A percentile compares a stretch with the other conserved stretches of the same genome.
These are phyloP conservation scores for Ptychochromis oligacanthus DNA, from an alignment of 2,113 vertebrate species.

Conservation along the genomic window DNA sequence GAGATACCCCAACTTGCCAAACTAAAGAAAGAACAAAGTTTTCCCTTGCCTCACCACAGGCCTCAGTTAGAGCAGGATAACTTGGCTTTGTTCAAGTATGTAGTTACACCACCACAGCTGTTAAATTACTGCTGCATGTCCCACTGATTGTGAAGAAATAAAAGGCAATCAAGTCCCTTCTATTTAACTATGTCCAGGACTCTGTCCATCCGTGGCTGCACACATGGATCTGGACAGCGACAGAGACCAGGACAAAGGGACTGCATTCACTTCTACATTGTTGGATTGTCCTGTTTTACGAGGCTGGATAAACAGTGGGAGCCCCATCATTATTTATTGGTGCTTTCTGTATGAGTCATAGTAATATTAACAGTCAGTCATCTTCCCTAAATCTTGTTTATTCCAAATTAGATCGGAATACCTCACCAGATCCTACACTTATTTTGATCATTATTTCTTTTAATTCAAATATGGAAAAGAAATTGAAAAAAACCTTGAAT, in stretches of 20 bases:
- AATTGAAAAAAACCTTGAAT: background rate
- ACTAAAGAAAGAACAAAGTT: background rate
- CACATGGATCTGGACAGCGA: background rate
- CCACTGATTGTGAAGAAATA: background rate
- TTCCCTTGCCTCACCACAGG: background rate
- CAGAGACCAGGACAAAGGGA: background rate
- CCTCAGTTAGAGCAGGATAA: background rate
- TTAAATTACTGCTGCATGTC: background rate
- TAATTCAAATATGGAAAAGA: background rate
- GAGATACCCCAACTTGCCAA: background rate
- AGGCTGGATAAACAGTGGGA: background rate
- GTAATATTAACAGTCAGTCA: background rate
- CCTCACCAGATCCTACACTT: background rate
- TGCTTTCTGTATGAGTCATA: background rate
- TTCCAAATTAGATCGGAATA: background rate
- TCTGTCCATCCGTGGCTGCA: background rate
- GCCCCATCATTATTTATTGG: fast-evolving
- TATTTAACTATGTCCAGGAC: background rate
- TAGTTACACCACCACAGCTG: background rate
- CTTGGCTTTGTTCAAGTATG: background rate
- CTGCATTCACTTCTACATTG: background rate
- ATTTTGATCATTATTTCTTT: background rate
- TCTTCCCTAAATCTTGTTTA: background rate
- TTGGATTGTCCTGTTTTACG: background rate
- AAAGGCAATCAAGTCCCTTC: background rate